Percentiles rank a stretch among this genome's conserved stretches.
Conservation (phyloP, 2,797 vertebrate species). For the Tinamus major region DNA sequence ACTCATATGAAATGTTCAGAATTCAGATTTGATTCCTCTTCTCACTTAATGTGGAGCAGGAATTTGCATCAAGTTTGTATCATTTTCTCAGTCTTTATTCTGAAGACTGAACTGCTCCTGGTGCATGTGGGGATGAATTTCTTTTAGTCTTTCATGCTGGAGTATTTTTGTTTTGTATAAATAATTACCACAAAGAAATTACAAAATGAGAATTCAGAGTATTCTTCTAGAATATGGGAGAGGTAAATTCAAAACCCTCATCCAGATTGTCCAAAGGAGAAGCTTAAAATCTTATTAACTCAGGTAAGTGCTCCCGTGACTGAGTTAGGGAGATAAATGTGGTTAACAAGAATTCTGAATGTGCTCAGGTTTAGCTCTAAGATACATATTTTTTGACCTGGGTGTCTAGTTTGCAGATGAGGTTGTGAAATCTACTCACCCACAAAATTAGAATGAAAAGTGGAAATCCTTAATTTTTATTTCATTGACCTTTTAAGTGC, state of each 20-base stretch:
- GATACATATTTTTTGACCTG: neutral
- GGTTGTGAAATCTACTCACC: neutral
- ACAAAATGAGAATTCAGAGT: neutral
- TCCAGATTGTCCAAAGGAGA: neutral
- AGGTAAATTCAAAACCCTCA: neutral
- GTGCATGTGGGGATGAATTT: neutral
- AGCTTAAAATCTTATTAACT: neutral
- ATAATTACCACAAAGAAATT: neutral
- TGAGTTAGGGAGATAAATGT: neutral
- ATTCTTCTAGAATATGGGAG: neutral
- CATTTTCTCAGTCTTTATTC: neutral
- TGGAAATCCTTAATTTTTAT: neutral
- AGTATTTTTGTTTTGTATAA: neutral
- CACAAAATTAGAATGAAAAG: neutral
- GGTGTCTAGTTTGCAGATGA: neutral
- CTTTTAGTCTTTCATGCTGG: neutral
- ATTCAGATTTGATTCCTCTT: neutral
- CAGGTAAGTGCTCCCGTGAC: neutral
- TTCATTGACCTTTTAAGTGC: neutral
- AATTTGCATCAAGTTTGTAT: neutral
- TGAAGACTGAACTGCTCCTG: neutral
- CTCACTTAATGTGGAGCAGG: rapidly evolving
- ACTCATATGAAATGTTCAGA: neutral
- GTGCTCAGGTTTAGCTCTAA: neutral
- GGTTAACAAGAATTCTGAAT: neutral